Evolutionary conservation across 2,888 invertebrate species (phyloP), one percentile per base, ranked within the genome.

Genomic region (Dicyrtomina minuta): DNA sequence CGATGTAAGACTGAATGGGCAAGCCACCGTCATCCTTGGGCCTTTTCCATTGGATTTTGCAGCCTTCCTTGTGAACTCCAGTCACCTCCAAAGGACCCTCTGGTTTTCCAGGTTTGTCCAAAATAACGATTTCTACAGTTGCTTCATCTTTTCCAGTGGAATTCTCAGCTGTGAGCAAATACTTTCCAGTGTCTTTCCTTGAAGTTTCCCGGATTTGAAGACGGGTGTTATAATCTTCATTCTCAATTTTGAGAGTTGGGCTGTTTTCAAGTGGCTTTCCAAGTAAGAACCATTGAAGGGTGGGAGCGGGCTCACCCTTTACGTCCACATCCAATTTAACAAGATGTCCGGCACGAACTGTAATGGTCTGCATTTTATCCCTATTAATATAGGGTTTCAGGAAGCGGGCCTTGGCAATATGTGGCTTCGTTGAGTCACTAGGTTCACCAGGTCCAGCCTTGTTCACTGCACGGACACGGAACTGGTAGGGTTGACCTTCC

Each of bases 1-100:
- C 87, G 1, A 95, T 85, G 82, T 92, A 99, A 2, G 92, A 90
- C 13, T 90, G 90, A 75, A 97, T 87, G 4, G 96, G 96, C 53
- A 93, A 83, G 13, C 96, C 97, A 43, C 97, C 97, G 76, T 97
- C 96, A 82, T 97, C 96, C 81, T 93, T 93, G 0, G 97, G 97
- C 80, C 93, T 93, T 77, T 90, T 90, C 97, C 97, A 97, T 79
- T 90, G 89, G 13, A 97, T 85, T 80, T 92, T 94, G 80, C 94
- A 96, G 66, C 95, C 93, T 81, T 96, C 95, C 72, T 93, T 93
- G 82, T 92, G 94, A 0, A 97, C 87, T 81, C 96, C 94, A 0
- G 87, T 87, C 0, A 95, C 92, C 80, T 95, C 94, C 0, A 97
- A 83, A 0, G 97, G 97, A 51, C 96, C 96, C 82, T 93, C 92